Evolutionary conservation across 1,140 invertebrate genomes (phyloP).

Genomic region (Dendrolimus kikuchii): DNA sequence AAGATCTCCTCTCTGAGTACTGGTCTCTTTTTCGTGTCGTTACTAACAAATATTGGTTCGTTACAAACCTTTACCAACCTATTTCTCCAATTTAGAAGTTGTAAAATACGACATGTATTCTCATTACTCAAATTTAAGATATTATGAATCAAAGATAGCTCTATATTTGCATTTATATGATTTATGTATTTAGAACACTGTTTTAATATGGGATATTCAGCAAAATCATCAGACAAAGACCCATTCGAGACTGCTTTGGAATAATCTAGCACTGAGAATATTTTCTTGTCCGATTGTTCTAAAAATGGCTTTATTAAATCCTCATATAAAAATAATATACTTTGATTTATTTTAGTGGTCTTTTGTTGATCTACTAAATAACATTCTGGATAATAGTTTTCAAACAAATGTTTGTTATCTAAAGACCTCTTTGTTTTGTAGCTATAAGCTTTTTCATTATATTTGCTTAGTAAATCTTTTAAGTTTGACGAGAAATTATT

Average conservation of each 20-base stretch:
- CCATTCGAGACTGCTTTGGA: slow-evolving; percentile 42
- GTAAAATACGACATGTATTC: slow-evolving; percentile 29
- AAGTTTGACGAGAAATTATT: background rate
- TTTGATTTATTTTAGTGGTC: slow-evolving; percentile 24
- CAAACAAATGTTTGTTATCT: slow-evolving; percentile 10
- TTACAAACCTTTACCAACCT: slow-evolving; percentile 59
- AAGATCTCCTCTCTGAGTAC: slow-evolving; percentile 57
- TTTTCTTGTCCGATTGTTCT: background rate
- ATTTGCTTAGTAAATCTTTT: slow-evolving; percentile 9
- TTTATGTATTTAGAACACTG: slow-evolving; percentile 55
- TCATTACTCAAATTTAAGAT: slow-evolving; percentile 29
- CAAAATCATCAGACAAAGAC: slow-evolving; percentile 59
- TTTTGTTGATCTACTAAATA: slow-evolving; percentile 15
- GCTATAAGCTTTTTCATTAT: slow-evolving; percentile 27
- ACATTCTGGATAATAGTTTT: slow-evolving; percentile 43
- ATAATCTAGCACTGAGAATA: slow-evolving; percentile 56
- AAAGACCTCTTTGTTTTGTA: slow-evolving; percentile 6
- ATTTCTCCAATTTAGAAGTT: slow-evolving; percentile 62
- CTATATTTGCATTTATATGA: slow-evolving; percentile 48
- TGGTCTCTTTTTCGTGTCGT: slow-evolving; percentile 41
- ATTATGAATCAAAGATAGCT: slow-evolving; percentile 32
- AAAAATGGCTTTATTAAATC: slow-evolving; percentile 30
- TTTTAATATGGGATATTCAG: slow-evolving; percentile 68
- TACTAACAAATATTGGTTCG: slow-evolving; percentile 36
- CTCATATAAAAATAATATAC: slow-evolving; percentile 38